phyloP scores from a whole-genome alignment of 1,140 invertebrate species.

The Atta colombica region DNA sequence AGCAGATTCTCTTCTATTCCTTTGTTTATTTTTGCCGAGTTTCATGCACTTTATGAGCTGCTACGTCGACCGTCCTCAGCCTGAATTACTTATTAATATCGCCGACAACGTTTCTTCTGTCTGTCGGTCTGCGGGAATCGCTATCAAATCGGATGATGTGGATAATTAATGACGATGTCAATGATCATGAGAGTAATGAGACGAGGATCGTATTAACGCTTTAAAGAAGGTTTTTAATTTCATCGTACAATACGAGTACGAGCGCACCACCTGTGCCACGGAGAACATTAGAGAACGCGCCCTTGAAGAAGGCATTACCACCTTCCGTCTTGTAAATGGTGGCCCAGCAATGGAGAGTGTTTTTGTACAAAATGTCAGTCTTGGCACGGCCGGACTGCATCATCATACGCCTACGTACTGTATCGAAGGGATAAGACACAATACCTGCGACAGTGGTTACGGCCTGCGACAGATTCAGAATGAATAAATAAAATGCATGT shows the following conservation, averaged over 20 bases:
- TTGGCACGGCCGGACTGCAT: constrained; percentile 93
- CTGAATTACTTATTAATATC: constrained; percentile 77
- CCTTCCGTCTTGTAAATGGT: constrained; percentile 91
- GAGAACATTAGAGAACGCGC: constrained; percentile 93
- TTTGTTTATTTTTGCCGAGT: constrained; percentile 74
- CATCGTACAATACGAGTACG: constrained; percentile 93
- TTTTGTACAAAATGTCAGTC: constrained; percentile 91
- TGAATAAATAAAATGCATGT: background rate
- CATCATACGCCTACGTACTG: constrained; percentile 96
- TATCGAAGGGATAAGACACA: constrained; percentile 96
- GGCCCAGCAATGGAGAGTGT: constrained; percentile 91
- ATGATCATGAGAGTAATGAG: constrained; percentile 81
- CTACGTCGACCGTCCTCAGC: constrained; percentile 74
- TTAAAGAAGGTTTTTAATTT: constrained; percentile 90
- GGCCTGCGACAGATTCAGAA: constrained; percentile 80
- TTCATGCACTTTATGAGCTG: constrained; percentile 77
- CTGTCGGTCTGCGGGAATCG: constrained; percentile 63
- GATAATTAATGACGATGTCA: constrained; percentile 71
- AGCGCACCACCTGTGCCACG: constrained; percentile 93
- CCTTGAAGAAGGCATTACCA: constrained; percentile 92
- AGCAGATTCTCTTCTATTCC: constrained; percentile 77
- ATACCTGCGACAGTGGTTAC: constrained; percentile 93
- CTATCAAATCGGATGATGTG: constrained; percentile 73
- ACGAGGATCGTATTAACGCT: constrained; percentile 77
- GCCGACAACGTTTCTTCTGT: constrained; percentile 67